Conservation (phyloP, 2,888 invertebrate species). For the Minunthozetes semirufus region DNA sequence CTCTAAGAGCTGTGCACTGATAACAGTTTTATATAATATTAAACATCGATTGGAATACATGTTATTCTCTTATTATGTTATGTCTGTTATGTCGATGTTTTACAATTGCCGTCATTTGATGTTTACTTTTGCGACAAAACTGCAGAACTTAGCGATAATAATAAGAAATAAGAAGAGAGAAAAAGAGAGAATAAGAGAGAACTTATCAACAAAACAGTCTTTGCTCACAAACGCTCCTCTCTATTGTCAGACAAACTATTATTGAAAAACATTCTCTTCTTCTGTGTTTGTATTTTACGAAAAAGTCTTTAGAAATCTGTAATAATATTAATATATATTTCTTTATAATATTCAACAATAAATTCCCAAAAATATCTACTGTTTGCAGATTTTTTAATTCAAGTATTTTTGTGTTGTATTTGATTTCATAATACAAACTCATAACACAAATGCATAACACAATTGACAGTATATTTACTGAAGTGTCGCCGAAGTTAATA, state of each 20-base stretch:
- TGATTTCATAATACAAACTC: not conserved
- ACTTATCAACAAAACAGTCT: slow-evolving; percentile 11
- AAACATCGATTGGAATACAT: slow-evolving; percentile 11
- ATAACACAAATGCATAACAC: too few species aligned
- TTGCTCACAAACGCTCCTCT: not conserved
- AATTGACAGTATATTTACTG: slow-evolving; percentile 9
- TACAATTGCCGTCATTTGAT: slow-evolving; percentile 28
- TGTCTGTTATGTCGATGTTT: slow-evolving; percentile 19
- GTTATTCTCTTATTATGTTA: slow-evolving; percentile 5
- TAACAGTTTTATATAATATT: slow-evolving; percentile 27
- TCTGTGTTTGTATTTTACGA: slow-evolving; percentile 1
- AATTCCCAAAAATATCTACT: slow-evolving; percentile 1
- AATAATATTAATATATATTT: slow-evolving; percentile 9
- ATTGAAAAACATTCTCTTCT: slow-evolving; percentile 8
- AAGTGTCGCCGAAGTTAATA: not conserved
- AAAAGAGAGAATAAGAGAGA: too few species aligned
- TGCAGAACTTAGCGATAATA: slow-evolving; percentile 12
- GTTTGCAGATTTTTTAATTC: not conserved
- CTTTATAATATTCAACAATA: slow-evolving; percentile 13
- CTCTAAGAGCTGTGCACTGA: slow-evolving; percentile 16
- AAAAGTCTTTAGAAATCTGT: not conserved
- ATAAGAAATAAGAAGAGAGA: not conserved
- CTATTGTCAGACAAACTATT: not conserved
- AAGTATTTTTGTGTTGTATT: not conserved
- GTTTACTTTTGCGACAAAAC: slow-evolving; percentile 30